phyloP scores from a whole-genome alignment of 2,113 vertebrate species.

The Catharus minimus region DNA sequence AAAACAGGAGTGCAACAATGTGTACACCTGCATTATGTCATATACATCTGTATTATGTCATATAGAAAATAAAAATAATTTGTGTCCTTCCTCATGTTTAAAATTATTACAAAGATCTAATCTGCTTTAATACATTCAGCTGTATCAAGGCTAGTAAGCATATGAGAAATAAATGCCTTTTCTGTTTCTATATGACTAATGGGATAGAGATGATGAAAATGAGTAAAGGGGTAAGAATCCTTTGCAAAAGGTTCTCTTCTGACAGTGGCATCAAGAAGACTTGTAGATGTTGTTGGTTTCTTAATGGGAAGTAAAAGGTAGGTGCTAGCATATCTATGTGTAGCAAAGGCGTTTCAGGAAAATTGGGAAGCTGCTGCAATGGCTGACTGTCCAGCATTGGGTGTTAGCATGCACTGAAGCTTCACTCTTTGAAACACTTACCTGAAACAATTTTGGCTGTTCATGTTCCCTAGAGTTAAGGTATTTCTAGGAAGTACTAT shows the following conservation, averaged over 20 bases:
- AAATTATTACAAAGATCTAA: neutral
- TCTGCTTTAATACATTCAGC: neutral
- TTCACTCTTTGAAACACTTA: neutral
- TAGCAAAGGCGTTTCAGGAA: neutral
- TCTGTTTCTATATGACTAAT: neutral
- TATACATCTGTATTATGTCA: accelerated
- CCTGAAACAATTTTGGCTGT: neutral
- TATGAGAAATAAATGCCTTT: neutral
- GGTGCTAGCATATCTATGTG: neutral
- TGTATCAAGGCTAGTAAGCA: neutral
- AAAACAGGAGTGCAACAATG: neutral
- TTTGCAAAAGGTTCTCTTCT: neutral
- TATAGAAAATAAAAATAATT: neutral
- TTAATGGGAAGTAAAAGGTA: neutral
- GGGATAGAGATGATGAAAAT: neutral
- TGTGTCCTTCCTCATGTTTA: neutral
- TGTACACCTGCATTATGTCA: accelerated
- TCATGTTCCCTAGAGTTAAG: neutral
- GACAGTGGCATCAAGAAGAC: neutral
- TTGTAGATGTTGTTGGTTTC: neutral
- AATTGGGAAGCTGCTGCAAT: neutral
- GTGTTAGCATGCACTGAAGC: neutral
- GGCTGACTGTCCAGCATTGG: neutral
- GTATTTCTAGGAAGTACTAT: neutral
- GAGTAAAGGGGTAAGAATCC: neutral